These are phyloP conservation scores for Notolabrus celidotus DNA, from an alignment of 2,797 vertebrate genomes.

Conservation along the genomic window DNA sequence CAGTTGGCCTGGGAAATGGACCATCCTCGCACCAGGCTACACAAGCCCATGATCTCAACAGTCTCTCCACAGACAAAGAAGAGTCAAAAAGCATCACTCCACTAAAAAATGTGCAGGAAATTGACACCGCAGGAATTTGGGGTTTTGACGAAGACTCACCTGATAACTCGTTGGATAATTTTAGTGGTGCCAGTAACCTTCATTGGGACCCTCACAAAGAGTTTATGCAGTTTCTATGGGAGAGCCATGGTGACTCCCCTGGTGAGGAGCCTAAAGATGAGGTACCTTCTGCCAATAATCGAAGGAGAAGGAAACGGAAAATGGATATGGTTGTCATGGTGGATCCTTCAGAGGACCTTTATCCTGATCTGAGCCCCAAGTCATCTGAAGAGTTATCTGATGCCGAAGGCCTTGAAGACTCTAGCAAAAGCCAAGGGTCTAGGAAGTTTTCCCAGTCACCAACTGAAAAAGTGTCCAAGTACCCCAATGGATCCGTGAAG, in stretches of 20 bases:
- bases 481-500: constrained; percentile 90
- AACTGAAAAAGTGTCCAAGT: constrained; percentile 85
- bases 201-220: constrained; percentile 95
- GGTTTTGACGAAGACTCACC: constrained; percentile 89
- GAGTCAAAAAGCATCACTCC: constrained; percentile 94
- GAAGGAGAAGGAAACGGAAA: constrained; percentile 95
- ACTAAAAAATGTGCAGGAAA: constrained; percentile 91
- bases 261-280: constrained; percentile 83
- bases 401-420: constrained; percentile 78
- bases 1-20: constrained; percentile 93
- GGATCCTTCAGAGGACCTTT: constrained; percentile 92
- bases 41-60: constrained; percentile 86
- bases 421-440: constrained; percentile 84
- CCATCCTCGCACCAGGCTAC: constrained; percentile 91
- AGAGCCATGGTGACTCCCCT: constrained; percentile 87
- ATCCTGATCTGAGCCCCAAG: constrained; percentile 77
- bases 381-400: constrained; percentile 83
- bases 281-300: constrained; percentile 64
- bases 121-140: constrained; percentile 87
- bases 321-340: constrained; percentile 97
- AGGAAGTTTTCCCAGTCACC: constrained; percentile 89
- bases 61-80: constrained; percentile 85
- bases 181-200: constrained; percentile 84
- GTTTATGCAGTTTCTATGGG: constrained; percentile 94
- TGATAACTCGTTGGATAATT: constrained; percentile 91